Conservation (phyloP, 2,113 vertebrate species). For the Carlito syrichta region DNA sequence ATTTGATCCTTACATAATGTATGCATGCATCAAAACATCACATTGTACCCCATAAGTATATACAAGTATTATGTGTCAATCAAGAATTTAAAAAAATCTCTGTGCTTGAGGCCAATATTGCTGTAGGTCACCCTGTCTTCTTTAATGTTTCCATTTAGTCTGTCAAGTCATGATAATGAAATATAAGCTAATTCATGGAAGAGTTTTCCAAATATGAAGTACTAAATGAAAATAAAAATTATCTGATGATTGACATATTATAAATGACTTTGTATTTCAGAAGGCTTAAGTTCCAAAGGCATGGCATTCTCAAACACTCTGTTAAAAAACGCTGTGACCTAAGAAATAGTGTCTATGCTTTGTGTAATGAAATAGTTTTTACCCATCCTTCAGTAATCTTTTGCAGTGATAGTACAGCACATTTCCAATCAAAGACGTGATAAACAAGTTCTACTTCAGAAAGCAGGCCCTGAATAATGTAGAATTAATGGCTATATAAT, state of each 20-base stretch:
- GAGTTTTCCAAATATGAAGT: background rate
- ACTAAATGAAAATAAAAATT: background rate
- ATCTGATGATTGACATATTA: background rate
- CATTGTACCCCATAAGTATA: background rate
- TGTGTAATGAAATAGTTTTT: background rate
- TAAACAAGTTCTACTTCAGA: slow-evolving; percentile 11
- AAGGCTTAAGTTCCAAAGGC: background rate
- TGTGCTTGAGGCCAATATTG: background rate
- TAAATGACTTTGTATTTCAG: background rate
- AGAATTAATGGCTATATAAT: slow-evolving; percentile 17
- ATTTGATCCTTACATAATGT: background rate
- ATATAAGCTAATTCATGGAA: background rate
- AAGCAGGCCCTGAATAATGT: background rate
- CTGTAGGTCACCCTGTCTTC: background rate
- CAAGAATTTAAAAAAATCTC: background rate
- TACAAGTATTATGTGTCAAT: background rate
- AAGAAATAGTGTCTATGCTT: background rate
- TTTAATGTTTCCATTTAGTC: background rate
- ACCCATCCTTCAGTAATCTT: background rate
- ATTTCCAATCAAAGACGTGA: background rate
- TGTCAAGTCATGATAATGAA: background rate
- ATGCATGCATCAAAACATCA: background rate
- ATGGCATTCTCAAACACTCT: background rate
- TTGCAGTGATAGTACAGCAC: background rate
- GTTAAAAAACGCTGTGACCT: background rate